Percentiles rank a stretch among this genome's conserved stretches.
Conservation (phyloP, 2,888 invertebrate genomes). For the Thyatira batis region DNA sequence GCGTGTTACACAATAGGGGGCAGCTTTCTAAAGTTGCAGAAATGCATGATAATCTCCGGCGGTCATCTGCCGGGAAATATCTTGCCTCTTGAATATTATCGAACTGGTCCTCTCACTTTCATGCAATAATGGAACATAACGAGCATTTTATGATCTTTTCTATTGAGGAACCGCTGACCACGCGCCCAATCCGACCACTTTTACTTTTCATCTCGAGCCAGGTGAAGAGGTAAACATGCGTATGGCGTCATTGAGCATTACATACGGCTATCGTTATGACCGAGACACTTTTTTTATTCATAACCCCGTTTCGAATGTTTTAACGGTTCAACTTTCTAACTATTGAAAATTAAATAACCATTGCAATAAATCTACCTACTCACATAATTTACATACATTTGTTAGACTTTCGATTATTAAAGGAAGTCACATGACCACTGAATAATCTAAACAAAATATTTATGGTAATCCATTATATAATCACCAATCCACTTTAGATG, state of each 20-base stretch:
- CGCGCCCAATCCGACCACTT: conserved; percentile 71
- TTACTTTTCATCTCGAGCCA: conserved; percentile 65
- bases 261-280: not conserved
- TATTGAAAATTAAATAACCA: not conserved
- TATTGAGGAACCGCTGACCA: conserved; percentile 43
- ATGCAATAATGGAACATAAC: conserved; percentile 46
- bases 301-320: not conserved
- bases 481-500: no score
- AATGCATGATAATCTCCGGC: conserved; percentile 17
- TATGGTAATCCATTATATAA: no score
- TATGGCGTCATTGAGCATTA: conserved; percentile 40
- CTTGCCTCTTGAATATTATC: conserved; percentile 6
- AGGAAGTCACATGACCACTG: not conserved
- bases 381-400: not conserved
- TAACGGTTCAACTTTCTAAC: not conserved
- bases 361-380: not conserved
- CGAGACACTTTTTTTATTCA: not conserved
- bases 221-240: conserved; percentile 41
- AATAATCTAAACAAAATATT: not conserved
- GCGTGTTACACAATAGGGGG: not conserved
- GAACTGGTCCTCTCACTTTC: conserved; percentile 69
- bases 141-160: conserved; percentile 60
- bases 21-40: conserved; percentile 8
- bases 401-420: not conserved
- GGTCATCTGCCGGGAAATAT: conserved; percentile 21